Conservation (phyloP, 1,140 invertebrate species). For the Amphibalanus amphitrite region DNA sequence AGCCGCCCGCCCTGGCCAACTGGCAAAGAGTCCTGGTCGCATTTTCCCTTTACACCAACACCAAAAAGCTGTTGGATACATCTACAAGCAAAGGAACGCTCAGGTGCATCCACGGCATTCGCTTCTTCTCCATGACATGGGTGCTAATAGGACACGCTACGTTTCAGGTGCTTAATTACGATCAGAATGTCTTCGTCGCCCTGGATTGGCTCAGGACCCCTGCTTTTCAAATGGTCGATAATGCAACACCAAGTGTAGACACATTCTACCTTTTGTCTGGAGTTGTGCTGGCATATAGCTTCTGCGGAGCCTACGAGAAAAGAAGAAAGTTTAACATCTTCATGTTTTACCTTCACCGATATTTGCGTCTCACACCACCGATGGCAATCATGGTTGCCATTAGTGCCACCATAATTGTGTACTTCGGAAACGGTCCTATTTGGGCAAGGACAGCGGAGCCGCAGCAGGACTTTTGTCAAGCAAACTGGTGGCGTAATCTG, state of each 20-base stretch:
- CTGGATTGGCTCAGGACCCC: not conserved
- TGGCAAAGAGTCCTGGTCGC: not conserved
- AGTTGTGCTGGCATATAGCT: not conserved
- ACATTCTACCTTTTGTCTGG: not conserved
- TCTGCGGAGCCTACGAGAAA: not conserved
- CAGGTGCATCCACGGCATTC: not conserved
- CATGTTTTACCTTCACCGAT: not conserved
- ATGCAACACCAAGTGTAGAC: not conserved
- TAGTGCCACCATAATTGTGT: not conserved
- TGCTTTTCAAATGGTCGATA: not conserved
- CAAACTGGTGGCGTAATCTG: not conserved
- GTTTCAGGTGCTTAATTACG: not conserved
- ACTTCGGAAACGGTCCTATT: not conserved
- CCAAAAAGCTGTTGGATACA: not conserved
- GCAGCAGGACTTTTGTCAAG: not conserved
- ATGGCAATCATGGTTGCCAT: not conserved
- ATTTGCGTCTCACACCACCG: not conserved
- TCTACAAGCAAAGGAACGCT: not conserved
- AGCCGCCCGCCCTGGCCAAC: too few relatives aligned
- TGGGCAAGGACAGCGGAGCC: not conserved
- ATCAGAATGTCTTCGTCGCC: not conserved
- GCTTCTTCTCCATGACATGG: not conserved
- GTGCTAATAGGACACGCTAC: not conserved
- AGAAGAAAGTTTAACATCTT: not conserved
- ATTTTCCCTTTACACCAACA: not conserved